These are phyloP conservation scores for Halcyon smyrnensis DNA, from an alignment of 2,797 vertebrate genomes.

Conservation along the genomic window DNA sequence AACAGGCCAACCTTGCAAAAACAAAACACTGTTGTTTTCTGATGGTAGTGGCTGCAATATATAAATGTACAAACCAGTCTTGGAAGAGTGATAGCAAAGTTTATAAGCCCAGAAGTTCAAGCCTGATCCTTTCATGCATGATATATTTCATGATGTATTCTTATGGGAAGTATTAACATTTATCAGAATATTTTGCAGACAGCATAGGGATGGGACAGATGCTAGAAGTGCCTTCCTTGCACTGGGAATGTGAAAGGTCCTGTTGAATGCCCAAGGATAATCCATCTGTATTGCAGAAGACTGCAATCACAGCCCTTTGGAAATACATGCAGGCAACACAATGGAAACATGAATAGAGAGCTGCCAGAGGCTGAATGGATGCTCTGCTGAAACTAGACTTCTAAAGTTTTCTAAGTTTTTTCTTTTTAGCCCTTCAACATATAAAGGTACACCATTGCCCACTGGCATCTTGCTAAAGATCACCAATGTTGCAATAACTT, in stretches of 20 bases:
- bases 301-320: background rate
- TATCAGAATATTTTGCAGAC: background rate
- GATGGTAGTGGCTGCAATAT: background rate
- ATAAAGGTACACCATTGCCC: background rate
- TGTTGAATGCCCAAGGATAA: background rate
- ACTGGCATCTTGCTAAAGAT: background rate
- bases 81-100: background rate
- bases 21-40: background rate
- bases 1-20: background rate
- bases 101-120: background rate
- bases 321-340: background rate
- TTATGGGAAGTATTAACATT: background rate
- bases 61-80: background rate
- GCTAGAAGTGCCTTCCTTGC: background rate
- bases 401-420: background rate
- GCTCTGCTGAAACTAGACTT: background rate
- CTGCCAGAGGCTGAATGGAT: background rate
- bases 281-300: background rate
- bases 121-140: background rate
- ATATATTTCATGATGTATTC: background rate
- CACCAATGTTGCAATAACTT: background rate
- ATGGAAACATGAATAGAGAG: background rate
- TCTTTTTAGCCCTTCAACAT: background rate
- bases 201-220: background rate
- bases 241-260: background rate